Percentiles rank a stretch among this genome's conserved stretches.
Conservation (phyloP, 2,888 invertebrate genomes). For the Ceraclea dissimilis region DNA sequence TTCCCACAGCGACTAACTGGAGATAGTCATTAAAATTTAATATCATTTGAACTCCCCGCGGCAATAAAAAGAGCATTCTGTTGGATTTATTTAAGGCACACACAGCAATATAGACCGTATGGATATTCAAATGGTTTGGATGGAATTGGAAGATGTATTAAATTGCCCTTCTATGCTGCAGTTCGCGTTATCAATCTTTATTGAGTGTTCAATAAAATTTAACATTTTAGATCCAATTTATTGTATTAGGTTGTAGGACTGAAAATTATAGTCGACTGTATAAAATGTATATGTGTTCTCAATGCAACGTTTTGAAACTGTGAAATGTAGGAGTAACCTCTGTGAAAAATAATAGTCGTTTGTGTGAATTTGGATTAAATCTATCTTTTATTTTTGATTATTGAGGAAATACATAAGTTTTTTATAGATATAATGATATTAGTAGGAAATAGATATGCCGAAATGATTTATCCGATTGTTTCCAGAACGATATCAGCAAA, state of each 20-base stretch:
- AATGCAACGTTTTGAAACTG: no score
- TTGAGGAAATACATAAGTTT: no score
- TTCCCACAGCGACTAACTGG: not conserved
- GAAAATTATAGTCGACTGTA: no score
- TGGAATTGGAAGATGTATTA: not conserved
- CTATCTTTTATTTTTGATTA: no score
- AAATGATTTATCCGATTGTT: no score
- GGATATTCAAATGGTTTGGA: not conserved
- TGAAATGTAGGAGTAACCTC: no score
- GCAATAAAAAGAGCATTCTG: not conserved
- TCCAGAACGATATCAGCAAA: no score
- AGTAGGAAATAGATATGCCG: no score
- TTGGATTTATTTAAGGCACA: not conserved
- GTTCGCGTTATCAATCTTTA: constrained; percentile 21
- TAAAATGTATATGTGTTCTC: no score
- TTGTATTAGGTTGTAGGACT: not conserved
- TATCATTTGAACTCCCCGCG: not conserved
- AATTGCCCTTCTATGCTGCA: constrained; percentile 9
- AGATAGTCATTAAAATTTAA: not conserved
- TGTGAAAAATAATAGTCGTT: no score
- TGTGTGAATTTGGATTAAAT: no score
- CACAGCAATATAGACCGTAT: not conserved
- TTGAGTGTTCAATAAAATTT: constrained; percentile 20
- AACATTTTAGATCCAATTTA: constrained; percentile 13
- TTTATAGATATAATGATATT: no score